These are phyloP conservation scores for Epinotia demarniana DNA, from an alignment of 2,888 invertebrate genomes.

Conservation along the genomic window DNA sequence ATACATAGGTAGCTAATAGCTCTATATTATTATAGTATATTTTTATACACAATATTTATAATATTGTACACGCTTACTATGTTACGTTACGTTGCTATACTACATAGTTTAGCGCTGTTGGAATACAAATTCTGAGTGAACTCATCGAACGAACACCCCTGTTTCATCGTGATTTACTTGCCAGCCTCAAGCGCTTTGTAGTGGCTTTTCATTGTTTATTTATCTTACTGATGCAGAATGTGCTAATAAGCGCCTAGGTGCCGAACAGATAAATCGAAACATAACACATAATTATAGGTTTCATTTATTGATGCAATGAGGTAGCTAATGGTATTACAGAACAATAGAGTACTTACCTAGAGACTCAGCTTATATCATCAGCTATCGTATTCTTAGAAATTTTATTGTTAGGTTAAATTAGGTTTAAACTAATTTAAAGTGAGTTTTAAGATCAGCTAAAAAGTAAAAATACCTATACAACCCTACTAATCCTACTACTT, in stretches of 20 bases:
- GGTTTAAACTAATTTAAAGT: too few species aligned
- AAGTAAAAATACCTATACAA: too few species aligned
- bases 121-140: neutral
- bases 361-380: neutral
- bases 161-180: conserved; percentile 5
- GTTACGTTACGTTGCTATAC: neutral
- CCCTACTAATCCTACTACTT: too few species aligned
- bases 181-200: neutral
- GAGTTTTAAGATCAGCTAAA: too few species aligned
- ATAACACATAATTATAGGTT: conserved; percentile 18
- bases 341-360: neutral
- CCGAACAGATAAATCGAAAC: conserved; percentile 9
- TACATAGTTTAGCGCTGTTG: neutral
- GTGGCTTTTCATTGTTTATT: conserved; percentile 23
- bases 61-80: neutral
- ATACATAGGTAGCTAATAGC: too few species aligned
- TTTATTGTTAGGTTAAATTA: too few species aligned
- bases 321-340: neutral
- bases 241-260: conserved; percentile 2
- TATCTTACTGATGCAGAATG: conserved; percentile 21
- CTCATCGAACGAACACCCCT: conserved; percentile 1
- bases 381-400: neutral
- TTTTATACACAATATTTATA: too few species aligned
- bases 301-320: neutral
- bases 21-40: too few species aligned